Evolutionary conservation across 2,113 vertebrate species (phyloP), one percentile per base, ranked within the genome.

Genomic region (Misgurnus anguillicaudatus): DNA sequence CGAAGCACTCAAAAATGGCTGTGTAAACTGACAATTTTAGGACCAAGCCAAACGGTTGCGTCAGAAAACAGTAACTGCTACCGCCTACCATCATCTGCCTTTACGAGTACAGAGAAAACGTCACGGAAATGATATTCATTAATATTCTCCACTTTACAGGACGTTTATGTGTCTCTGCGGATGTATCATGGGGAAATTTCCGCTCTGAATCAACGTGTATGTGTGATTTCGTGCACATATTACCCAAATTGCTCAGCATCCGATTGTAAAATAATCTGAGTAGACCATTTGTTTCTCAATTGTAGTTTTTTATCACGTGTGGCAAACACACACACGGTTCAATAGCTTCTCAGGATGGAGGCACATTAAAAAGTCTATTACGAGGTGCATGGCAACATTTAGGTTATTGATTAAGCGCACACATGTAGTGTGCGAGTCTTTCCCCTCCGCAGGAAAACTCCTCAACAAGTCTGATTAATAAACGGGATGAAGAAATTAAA

Each of bases 341-440:
- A 55, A 85, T 88, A 82, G 80, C 65, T 83, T 76, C 82, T 84
- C 75, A 68, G 78, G 78, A 85, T 76, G 61, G 55, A 39, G 82
- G 85, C 83, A 82, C 84, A 85, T 78, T 75, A 80, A 83, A 71
- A 83, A 85, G 85, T 84, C 82, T 73, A 79, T 16, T 53, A 82
- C 68, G 73, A 65, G 57, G 75, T 68, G 24, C 66, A 69, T 80
- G 74, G 83, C 24, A 85, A 85, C 75, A 47, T 83, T 69, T 58
- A 51, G 36, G 53, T 83, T 75, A 84, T 84, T 84, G 66, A 85
- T 85, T 86, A 78, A 81, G 57, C 36, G 57, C 53, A 53, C 51
- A 80, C 67, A 73, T 77, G 60, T 74, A 13, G 9, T 76, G 78
- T 67, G 75, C 51, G 39, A 61, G 64, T 57, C 69, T 55, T 63